A percentile compares a stretch with the other conserved stretches of the same genome.
phyloP scores from a whole-genome alignment of 2,113 vertebrate species.

The Carollia perspicillata region DNA sequence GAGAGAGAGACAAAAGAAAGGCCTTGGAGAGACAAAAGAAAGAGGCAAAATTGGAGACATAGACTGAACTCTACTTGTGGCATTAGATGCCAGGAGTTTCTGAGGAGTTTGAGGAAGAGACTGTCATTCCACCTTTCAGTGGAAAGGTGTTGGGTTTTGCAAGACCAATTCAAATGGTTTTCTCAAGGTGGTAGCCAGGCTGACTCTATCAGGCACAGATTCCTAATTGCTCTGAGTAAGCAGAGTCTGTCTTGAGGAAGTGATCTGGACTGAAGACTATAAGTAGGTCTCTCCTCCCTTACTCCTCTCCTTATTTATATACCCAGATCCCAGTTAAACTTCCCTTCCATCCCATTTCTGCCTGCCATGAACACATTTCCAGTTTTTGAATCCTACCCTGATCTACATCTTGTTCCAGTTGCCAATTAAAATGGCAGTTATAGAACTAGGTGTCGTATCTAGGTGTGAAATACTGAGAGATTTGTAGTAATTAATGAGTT shows the following conservation, averaged over 20 bases:
- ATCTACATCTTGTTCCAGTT: neutral
- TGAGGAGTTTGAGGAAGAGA: neutral
- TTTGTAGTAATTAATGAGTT: constrained; percentile 57
- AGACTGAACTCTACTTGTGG: neutral
- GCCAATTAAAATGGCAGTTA: constrained; percentile 6
- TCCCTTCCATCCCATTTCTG: neutral
- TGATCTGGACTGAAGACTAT: neutral
- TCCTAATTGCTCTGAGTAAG: neutral
- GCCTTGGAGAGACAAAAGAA: neutral
- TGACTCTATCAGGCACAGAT: neutral
- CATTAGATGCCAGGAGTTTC: neutral
- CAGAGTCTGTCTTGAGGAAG: neutral
- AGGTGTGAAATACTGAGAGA: constrained; percentile 44
- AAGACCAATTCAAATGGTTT: neutral
- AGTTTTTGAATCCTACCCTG: neutral
- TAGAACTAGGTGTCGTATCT: neutral
- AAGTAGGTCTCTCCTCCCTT: neutral
- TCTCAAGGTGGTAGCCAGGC: neutral
- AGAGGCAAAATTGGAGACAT: neutral
- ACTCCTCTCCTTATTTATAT: neutral
- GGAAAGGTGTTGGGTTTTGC: neutral
- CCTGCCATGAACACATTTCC: neutral
- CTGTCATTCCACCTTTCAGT: too few species aligned
- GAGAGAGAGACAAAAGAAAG: too few species aligned
- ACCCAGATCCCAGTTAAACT: neutral